phyloP scores from a whole-genome alignment of 2,888 invertebrate genomes.

The Molorchus minor region DNA sequence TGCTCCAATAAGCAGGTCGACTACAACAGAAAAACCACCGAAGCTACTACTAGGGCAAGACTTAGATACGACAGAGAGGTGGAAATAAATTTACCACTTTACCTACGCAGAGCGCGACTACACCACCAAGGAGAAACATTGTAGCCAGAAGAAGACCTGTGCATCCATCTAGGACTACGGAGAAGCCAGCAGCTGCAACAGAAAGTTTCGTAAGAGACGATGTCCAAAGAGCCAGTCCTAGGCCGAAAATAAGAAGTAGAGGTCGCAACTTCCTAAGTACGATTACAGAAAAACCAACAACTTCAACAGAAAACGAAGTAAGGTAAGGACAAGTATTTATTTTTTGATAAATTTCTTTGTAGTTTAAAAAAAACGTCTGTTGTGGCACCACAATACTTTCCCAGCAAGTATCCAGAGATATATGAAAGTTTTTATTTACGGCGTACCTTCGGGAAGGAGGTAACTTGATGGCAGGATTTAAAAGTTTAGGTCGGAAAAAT shows the following conservation, averaged over 20 bases:
- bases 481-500: too few relatives aligned
- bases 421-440: too few relatives aligned
- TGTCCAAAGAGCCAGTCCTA: constrained; percentile 34
- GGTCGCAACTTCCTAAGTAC: constrained; percentile 49
- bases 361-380: too few relatives aligned
- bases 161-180: constrained; percentile 44
- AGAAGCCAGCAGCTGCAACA: constrained; percentile 45
- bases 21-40: constrained; percentile 36
- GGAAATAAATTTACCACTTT: constrained; percentile 63
- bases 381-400: too few relatives aligned
- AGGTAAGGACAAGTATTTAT: constrained; percentile 11
- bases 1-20: too few relatives aligned
- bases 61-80: constrained; percentile 61
- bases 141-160: constrained; percentile 62
- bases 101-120: constrained; percentile 46
- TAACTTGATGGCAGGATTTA: too few relatives aligned
- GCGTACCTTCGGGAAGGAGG: too few relatives aligned
- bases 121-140: constrained; percentile 46
- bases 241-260: constrained; percentile 56
- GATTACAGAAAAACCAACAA: constrained; percentile 44
- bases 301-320: constrained; percentile 48
- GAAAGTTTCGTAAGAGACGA: constrained; percentile 42
- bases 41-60: constrained; percentile 57
- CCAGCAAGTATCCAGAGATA: too few relatives aligned
- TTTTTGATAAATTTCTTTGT: background rate